Evolutionary conservation across 1,140 invertebrate species (phyloP), one percentile per base, ranked within the genome.

Genomic region (Ptiloglossa arizonensis): DNA sequence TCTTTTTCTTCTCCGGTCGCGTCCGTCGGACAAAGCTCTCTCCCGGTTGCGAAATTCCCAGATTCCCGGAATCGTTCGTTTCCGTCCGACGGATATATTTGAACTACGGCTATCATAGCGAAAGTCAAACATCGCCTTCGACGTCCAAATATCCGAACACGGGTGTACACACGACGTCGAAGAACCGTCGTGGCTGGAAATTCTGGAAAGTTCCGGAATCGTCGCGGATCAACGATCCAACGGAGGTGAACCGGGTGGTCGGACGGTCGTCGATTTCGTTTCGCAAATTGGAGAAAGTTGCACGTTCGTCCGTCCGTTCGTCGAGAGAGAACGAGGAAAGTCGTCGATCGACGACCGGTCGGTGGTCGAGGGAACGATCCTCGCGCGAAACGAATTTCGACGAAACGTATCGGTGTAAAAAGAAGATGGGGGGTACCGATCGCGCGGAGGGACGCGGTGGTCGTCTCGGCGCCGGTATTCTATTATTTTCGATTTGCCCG

Each of bases 401-500:
- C 41, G 41, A 41, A 41, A 41, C n/a, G 11, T n/a, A n/a, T n/a
- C n/a, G 6, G 8, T 5, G 0, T 41, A 6, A n/a, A 56, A 15
- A 56, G 50, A 52, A n/a, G n/a, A n/a, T n/a, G 27, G 32, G 17
- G 2, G 19, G 1, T 5, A 4, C 11, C 1, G 27, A 52, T 27
- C 48, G 48, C 22, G 66, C n/a, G n/a, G 48, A 32, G 29, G 38
- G 67, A 50, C 27, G 46, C 22, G n/a, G 44, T 41, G 29, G 27
- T 50, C 56, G 22, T 22, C 38, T n/a, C 57, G 59, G 22, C 32
- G 67, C 13, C 35, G 57, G 52, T 60, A 87, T 86, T 90, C 85
- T 87, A 89, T 90, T 90, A 89, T 90, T 87, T 90, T 88, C 86
- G 82, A 89, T 87, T 90, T 84, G 81, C 82, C 73, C 72, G 77